phyloP scores from a whole-genome alignment of 2,113 vertebrate genomes.

The Mesocricetus auratus region DNA sequence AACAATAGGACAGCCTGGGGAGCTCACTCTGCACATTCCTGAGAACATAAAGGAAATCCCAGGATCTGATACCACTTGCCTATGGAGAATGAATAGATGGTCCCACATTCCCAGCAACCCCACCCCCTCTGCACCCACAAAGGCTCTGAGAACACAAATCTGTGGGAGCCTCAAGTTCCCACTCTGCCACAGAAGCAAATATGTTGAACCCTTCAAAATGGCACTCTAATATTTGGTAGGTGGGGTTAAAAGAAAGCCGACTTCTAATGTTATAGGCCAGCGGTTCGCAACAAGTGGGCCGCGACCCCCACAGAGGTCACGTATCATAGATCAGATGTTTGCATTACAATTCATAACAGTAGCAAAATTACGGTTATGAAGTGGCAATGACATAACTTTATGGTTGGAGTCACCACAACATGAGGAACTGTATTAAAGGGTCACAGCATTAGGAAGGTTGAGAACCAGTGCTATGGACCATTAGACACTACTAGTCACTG shows the following conservation, averaged over 20 bases:
- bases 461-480: background rate
- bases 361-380: background rate
- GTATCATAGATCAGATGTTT: background rate
- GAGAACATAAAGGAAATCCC: background rate
- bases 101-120: background rate
- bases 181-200: background rate
- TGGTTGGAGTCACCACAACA: background rate
- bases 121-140: too few relatives aligned
- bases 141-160: background rate
- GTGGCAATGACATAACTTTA: background rate
- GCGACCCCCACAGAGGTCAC: background rate
- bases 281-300: background rate
- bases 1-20: background rate
- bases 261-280: background rate
- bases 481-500: background rate
- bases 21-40: background rate
- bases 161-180: background rate
- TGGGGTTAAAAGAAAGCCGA: background rate
- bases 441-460: background rate
- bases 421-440: background rate
- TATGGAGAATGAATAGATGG: fast-evolving
- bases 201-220: background rate
- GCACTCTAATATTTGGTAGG: background rate
- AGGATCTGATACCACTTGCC: background rate
- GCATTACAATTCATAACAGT: background rate